Percentiles rank a stretch among this genome's conserved stretches.
Conservation (phyloP, 37 sponge, comb jelly and placozoan species). For the Tethya wilhelma region DNA sequence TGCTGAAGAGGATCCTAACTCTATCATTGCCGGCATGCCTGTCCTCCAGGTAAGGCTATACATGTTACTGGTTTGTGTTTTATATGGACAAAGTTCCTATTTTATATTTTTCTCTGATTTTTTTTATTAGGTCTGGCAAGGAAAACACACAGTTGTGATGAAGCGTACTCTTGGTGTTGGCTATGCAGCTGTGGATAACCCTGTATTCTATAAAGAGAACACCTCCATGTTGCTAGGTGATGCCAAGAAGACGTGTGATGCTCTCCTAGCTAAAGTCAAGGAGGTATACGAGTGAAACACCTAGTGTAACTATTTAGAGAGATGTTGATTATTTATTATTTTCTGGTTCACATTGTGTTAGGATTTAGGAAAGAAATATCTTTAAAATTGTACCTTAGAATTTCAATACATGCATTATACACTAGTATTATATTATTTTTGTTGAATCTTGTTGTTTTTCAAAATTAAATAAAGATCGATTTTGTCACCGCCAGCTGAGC, state of each 20-base stretch:
- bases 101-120: background rate
- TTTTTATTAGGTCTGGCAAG: conserved; percentile 80
- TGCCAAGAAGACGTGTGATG: conserved; percentile 96
- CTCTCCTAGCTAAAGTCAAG: conserved; percentile 66
- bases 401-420: too few relatives aligned
- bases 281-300: conserved; percentile 40
- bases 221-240: conserved; percentile 97
- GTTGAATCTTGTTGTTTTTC: too few relatives aligned
- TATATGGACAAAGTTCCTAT: background rate
- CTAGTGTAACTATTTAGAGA: background rate
- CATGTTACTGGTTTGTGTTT: background rate
- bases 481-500: too few relatives aligned
- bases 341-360: background rate
- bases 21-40: conserved; percentile 96
- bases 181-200: conserved; percentile 96
- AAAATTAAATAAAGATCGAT: too few relatives aligned
- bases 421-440: too few relatives aligned
- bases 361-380: background rate
- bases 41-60: conserved; percentile 69
- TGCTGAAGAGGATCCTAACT: conserved; percentile 95
- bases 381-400: background rate
- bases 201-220: conserved; percentile 95
- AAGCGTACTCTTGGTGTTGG: conserved; percentile 94
- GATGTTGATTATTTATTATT: background rate
- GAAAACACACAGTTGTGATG: conserved; percentile 89